Conservation (phyloP, 2,888 invertebrate species). For the Papilio protenor region DNA sequence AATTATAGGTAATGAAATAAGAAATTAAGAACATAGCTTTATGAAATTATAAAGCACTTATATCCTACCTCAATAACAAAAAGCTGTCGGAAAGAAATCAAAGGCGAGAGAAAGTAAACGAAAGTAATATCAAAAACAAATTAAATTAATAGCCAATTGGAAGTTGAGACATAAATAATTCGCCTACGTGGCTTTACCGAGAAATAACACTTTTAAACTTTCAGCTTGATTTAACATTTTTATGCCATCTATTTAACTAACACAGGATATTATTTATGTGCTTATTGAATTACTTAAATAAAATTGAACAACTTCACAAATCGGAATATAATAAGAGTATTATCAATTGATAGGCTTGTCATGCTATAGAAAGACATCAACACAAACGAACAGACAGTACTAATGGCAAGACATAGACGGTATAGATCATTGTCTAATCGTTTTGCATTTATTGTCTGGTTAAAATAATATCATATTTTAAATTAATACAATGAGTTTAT, state of each 20-base stretch:
- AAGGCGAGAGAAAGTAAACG: conserved; percentile 68
- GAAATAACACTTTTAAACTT: conserved; percentile 47
- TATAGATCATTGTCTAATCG: conserved; percentile 5
- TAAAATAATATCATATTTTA: neutral
- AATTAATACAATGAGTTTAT: neutral
- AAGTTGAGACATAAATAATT: conserved; percentile 62
- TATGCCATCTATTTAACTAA: neutral
- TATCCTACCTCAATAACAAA: conserved; percentile 44
- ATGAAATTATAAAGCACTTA: conserved; percentile 11
- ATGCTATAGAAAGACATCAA: conserved; percentile 21
- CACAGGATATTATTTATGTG: neutral
- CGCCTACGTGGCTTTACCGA: conserved; percentile 61
- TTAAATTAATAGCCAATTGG: conserved; percentile 64
- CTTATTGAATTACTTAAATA: neutral
- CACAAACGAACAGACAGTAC: neutral
- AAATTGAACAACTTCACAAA: neutral
- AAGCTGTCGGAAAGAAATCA: conserved; percentile 52
- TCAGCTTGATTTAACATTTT: conserved; percentile 2
- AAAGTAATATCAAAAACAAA: conserved; percentile 64
- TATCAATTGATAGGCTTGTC: conserved; percentile 6
- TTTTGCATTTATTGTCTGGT: neutral
- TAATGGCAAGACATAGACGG: neutral
- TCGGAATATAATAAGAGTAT: conserved; percentile 12
- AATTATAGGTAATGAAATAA: neutral
- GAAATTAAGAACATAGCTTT: neutral